phyloP scores from a whole-genome alignment of 2,797 vertebrate species.

The Tenualosa thibaudeaui region DNA sequence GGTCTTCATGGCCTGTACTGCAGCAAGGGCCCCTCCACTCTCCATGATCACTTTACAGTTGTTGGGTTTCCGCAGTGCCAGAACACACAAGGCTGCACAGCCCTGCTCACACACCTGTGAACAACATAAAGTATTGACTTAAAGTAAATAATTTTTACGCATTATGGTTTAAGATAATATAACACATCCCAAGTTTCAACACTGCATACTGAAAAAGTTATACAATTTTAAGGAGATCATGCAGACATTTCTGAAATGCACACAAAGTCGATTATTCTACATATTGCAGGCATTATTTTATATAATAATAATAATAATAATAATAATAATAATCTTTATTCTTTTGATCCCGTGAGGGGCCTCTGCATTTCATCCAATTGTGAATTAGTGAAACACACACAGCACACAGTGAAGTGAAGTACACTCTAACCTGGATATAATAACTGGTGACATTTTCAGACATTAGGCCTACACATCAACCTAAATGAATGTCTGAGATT shows the following conservation, averaged over 20 bases:
- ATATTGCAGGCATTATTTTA: too few relatives aligned
- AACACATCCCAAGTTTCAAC: not conserved
- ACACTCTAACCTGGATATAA: too few relatives aligned
- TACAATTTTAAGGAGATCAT: not conserved
- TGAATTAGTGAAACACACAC: too few relatives aligned
- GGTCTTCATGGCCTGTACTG: conserved; percentile 88
- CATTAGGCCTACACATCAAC: not conserved
- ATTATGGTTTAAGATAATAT: not conserved
- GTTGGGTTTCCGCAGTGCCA: conserved; percentile 90
- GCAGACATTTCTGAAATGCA: too few relatives aligned
- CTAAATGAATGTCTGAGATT: not conserved
- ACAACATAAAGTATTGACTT: not conserved
- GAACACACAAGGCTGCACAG: conserved; percentile 84
- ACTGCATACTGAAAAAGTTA: not conserved
- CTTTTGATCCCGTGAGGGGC: too few relatives aligned
- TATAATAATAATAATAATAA: too few relatives aligned
- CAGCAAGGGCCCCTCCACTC: conserved; percentile 81
- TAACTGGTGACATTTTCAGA: not conserved
- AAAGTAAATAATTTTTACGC: not conserved
- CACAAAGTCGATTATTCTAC: too few relatives aligned
- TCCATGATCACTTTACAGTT: conserved; percentile 92
- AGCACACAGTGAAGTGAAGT: too few relatives aligned
- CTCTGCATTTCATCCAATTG: too few relatives aligned
- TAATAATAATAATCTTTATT: too few relatives aligned
- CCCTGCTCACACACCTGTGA: conserved; percentile 91